Evolutionary conservation across 2,113 vertebrate species (phyloP).

Genomic region (Oncorhynchus nerka): DNA sequence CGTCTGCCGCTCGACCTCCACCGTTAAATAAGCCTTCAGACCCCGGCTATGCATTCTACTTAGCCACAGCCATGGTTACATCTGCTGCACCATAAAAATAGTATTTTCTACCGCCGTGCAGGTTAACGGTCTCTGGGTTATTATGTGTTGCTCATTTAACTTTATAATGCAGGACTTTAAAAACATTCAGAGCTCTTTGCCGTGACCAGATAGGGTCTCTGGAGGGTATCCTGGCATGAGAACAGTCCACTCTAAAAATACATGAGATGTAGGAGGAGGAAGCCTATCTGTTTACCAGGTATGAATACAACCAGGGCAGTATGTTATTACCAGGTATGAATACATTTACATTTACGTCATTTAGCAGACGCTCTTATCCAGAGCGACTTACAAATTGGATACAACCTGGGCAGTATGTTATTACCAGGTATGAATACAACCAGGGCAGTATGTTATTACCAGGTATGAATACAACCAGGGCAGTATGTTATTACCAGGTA

Average conservation of each 20-base stretch:
- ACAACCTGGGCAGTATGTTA: too few relatives aligned
- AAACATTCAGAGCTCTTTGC: conserved; percentile 62
- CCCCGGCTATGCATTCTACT: conserved; percentile 70
- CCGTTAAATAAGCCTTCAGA: conserved; percentile 73
- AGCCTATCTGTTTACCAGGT: too few relatives aligned
- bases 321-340: too few relatives aligned
- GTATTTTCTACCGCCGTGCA: conserved; percentile 60
- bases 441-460: too few relatives aligned
- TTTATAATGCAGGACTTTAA: conserved; percentile 65
- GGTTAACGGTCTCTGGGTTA: conserved; percentile 64
- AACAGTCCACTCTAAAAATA: conserved; percentile 60
- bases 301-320: too few relatives aligned
- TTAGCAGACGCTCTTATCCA: too few relatives aligned
- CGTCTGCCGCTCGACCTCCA: conserved; percentile 70
- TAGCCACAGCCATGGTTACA: conserved; percentile 57
- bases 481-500: conserved; percentile 16
- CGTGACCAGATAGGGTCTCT: conserved; percentile 54
- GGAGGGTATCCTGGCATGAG: conserved; percentile 67
- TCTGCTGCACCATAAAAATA: conserved; percentile 68
- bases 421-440: too few relatives aligned
- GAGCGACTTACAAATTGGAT: too few relatives aligned
- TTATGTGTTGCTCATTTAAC: conserved; percentile 64
- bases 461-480: too few relatives aligned
- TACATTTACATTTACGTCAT: too few relatives aligned
- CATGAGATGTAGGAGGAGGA: conserved; percentile 52